These are phyloP conservation scores for Tichodroma muraria DNA, from an alignment of 2,113 vertebrate species.

Conservation along the genomic window DNA sequence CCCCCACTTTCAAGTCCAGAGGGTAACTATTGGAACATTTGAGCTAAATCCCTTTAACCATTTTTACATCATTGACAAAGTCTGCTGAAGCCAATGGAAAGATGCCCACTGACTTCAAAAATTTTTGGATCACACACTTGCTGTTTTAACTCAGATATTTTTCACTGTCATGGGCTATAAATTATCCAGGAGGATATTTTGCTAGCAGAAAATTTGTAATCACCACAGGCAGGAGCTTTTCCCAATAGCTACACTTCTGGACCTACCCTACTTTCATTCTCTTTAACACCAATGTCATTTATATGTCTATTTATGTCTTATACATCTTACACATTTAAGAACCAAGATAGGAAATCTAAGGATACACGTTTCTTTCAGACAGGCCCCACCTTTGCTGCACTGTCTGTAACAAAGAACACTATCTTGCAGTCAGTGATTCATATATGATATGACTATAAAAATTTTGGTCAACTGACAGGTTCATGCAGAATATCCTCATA, in stretches of 20 bases:
- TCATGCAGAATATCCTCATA: background rate
- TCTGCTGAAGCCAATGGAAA: constrained; percentile 11
- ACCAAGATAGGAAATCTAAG: background rate
- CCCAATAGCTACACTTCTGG: background rate
- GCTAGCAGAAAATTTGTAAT: background rate
- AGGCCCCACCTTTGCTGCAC: background rate
- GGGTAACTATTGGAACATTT: background rate
- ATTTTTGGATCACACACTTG: background rate
- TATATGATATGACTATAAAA: background rate
- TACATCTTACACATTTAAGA: background rate
- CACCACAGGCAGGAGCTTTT: background rate
- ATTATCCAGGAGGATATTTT: background rate
- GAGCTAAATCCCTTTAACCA: background rate
- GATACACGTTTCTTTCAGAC: background rate
- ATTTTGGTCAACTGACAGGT: background rate
- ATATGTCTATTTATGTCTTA: background rate
- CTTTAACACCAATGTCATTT: background rate
- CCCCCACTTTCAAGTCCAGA: background rate
- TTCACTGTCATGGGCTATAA: background rate
- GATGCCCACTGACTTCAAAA: background rate
- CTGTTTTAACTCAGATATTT: background rate
- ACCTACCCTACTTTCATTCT: background rate
- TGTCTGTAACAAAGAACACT: background rate
- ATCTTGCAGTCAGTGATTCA: background rate
- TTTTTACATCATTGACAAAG: constrained; percentile 1